A percentile compares a stretch with the other conserved stretches of the same genome.
Evolutionary conservation across 2,797 vertebrate species (phyloP).

Genomic region (Manis crassicaudata): DNA sequence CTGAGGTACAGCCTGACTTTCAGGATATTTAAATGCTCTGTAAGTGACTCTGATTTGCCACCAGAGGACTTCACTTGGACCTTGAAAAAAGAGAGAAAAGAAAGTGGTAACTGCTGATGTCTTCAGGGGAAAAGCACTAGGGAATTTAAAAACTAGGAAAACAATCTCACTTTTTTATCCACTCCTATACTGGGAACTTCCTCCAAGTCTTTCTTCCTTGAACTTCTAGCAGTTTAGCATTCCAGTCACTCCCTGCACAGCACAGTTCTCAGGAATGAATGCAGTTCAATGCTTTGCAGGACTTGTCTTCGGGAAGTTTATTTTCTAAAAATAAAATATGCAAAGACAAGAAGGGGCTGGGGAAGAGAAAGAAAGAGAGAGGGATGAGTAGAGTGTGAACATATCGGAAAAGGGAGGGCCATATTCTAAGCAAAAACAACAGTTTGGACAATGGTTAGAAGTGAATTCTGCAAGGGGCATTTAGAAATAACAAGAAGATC

Average conservation of each 20-base stretch:
- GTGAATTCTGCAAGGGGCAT: background rate
- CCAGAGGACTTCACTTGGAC: background rate
- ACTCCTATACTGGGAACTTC: background rate
- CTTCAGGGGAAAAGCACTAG: background rate
- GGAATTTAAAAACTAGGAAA: background rate
- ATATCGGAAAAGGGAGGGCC: background rate
- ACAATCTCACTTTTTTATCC: background rate
- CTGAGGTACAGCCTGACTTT: background rate
- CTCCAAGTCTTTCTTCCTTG: background rate
- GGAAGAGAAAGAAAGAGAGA: background rate
- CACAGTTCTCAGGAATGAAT: background rate
- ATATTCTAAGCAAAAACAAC: conserved; percentile 11
- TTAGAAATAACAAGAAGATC: background rate
- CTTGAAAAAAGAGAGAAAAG: background rate
- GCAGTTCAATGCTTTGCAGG: background rate
- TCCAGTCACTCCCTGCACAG: background rate
- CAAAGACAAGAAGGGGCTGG: background rate
- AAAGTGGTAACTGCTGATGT: background rate
- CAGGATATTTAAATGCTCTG: background rate
- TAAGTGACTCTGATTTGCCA: background rate
- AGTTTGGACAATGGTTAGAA: background rate
- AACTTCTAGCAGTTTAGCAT: background rate
- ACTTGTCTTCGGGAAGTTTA: background rate
- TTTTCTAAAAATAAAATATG: background rate
- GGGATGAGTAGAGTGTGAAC: background rate